Evolutionary conservation across 2,113 vertebrate genomes (phyloP).

Genomic region (Prinia subflava): DNA sequence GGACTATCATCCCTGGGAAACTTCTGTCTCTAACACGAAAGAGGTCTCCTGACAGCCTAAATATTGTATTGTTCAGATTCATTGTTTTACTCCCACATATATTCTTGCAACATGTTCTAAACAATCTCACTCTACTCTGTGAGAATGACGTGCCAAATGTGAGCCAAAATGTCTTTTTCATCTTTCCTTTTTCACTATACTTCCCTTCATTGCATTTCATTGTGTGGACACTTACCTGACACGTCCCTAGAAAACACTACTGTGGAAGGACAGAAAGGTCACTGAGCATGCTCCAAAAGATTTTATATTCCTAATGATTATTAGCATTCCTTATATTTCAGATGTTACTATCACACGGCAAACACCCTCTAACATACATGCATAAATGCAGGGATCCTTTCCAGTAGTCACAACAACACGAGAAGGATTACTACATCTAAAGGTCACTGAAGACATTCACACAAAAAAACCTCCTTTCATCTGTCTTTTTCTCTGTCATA

Average conservation of each 20-base stretch:
- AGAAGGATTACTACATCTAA: neutral
- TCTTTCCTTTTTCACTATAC: neutral
- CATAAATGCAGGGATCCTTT: neutral
- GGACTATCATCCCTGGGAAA: neutral
- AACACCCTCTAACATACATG: neutral
- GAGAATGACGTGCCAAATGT: neutral
- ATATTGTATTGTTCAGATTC: neutral
- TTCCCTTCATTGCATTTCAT: neutral
- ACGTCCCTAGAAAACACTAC: neutral
- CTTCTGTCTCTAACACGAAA: neutral
- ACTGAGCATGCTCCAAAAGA: neutral
- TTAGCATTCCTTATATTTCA: neutral
- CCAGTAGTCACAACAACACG: neutral
- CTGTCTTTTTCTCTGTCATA: neutral
- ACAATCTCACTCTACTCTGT: neutral
- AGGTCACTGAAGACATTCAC: neutral
- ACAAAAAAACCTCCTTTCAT: neutral
- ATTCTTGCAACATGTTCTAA: neutral
- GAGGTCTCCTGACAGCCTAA: neutral
- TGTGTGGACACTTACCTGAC: neutral
- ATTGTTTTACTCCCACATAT: neutral
- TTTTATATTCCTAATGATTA: neutral
- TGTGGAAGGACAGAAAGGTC: neutral
- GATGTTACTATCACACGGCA: neutral
- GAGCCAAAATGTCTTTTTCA: neutral